Evolutionary conservation across 2,113 vertebrate species (phyloP).

Genomic region (Sarotherodon lohbergeri): DNA sequence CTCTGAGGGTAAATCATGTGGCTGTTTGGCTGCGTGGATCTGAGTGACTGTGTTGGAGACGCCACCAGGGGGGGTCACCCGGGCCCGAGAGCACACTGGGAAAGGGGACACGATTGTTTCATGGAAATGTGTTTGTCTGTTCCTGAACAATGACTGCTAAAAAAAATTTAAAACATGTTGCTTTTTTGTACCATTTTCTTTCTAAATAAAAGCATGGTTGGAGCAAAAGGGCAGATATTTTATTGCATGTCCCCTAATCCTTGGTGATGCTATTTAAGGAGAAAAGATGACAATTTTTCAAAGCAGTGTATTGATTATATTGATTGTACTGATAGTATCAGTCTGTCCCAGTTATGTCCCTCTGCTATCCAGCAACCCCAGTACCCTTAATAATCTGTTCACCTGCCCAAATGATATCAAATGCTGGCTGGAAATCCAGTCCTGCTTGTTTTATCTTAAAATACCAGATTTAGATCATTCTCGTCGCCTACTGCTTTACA

Average conservation of each 20-base stretch:
- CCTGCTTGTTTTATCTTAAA: not conserved
- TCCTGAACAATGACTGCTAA: not conserved
- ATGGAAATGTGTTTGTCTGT: not conserved
- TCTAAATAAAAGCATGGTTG: not conserved
- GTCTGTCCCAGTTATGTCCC: not conserved
- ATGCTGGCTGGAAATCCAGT: not conserved
- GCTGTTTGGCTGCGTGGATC: conserved; percentile 15
- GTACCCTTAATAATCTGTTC: not conserved
- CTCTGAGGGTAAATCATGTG: conserved; percentile 60
- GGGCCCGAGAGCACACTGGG: not conserved
- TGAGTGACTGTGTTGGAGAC: conserved; percentile 1
- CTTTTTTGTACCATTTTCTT: not conserved
- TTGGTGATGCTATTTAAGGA: not conserved
- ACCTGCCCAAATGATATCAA: not conserved
- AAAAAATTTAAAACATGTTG: not conserved
- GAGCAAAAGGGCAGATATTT: not conserved
- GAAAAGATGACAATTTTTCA: not conserved
- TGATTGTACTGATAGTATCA: not conserved
- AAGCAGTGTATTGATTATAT: not conserved
- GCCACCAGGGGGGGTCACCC: conserved; percentile 30
- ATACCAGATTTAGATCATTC: not conserved
- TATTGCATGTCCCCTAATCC: not conserved
- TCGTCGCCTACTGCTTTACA: not conserved
- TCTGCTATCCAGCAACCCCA: not conserved
- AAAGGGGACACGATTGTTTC: not conserved